These are phyloP conservation scores for Aphelenchoides besseyi DNA, from an alignment of 1,140 invertebrate genomes.

Conservation along the genomic window DNA sequence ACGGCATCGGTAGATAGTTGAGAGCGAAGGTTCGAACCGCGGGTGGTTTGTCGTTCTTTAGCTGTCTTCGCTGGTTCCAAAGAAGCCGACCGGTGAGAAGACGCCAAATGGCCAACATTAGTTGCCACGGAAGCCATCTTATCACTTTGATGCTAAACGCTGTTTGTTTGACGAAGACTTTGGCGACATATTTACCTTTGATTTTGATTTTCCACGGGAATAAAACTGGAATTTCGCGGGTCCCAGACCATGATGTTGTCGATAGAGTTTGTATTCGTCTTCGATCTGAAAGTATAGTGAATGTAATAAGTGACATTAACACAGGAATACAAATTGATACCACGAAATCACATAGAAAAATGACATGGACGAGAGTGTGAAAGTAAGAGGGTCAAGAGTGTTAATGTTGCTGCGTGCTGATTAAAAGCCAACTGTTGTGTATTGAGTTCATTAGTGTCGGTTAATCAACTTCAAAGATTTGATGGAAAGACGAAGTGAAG, in stretches of 20 bases:
- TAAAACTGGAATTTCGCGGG: constrained; percentile 5
- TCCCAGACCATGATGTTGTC: constrained; percentile 13
- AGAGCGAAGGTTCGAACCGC: neutral
- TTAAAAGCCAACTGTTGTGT: neutral
- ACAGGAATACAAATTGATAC: too few relatives aligned
- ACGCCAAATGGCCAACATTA: neutral
- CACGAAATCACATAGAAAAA: too few relatives aligned
- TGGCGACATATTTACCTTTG: neutral
- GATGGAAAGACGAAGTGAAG: neutral
- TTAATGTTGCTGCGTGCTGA: too few relatives aligned
- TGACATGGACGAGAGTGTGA: too few relatives aligned
- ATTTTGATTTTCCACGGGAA: constrained; percentile 7
- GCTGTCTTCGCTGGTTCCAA: neutral
- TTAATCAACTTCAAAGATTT: neutral
- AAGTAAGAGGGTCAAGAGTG: too few relatives aligned
- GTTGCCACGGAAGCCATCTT: constrained; percentile 4
- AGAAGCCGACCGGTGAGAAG: constrained; percentile 2
- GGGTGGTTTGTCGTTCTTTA: neutral
- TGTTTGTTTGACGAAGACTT: neutral
- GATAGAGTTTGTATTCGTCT: constrained; percentile 12
- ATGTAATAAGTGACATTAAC: neutral
- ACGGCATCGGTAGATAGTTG: constrained; percentile 1
- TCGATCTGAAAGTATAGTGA: constrained; percentile 14
- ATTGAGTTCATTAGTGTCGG: neutral
- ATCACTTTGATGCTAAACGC: too few relatives aligned